A percentile compares a stretch with the other conserved stretches of the same genome.
Evolutionary conservation across 2,888 invertebrate genomes (phyloP).

Genomic region (Pollenia amentaria): DNA sequence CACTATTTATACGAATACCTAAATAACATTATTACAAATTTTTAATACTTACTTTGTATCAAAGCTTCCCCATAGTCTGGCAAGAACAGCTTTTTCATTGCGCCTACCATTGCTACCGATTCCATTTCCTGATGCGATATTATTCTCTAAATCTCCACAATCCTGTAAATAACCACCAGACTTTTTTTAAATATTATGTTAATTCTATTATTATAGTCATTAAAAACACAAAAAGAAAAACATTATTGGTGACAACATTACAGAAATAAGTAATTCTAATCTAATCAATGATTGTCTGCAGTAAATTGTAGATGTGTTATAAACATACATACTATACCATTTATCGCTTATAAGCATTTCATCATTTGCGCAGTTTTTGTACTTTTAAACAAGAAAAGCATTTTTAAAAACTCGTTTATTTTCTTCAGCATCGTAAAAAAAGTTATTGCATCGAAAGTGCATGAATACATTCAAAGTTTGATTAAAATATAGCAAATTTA

Average conservation of each 20-base stretch:
- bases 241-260: slow-evolving; percentile 25
- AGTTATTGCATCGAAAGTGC: too few species aligned
- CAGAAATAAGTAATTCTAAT: slow-evolving; percentile 6
- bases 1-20: too few species aligned
- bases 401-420: too few species aligned
- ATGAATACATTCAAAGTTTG: too few species aligned
- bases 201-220: slow-evolving; percentile 56
- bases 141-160: slow-evolving; percentile 78
- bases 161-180: slow-evolving; percentile 84
- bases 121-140: slow-evolving; percentile 77
- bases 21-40: neutral
- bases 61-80: slow-evolving; percentile 94
- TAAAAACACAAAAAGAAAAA: slow-evolving; percentile 8
- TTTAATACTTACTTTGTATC: slow-evolving; percentile 87
- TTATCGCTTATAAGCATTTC: too few species aligned
- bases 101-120: slow-evolving; percentile 77
- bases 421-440: too few species aligned
- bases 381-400: too few species aligned
- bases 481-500: too few species aligned
- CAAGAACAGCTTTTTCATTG: slow-evolving; percentile 93
- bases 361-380: too few species aligned
- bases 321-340: slow-evolving; percentile 4
- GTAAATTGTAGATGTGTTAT: slow-evolving; percentile 5
- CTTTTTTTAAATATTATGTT: slow-evolving; percentile 78
- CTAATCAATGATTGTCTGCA: neutral